Base-by-base conservation (phyloP, 2,797 vertebrate species). In the Danio albolineatus region DNA sequence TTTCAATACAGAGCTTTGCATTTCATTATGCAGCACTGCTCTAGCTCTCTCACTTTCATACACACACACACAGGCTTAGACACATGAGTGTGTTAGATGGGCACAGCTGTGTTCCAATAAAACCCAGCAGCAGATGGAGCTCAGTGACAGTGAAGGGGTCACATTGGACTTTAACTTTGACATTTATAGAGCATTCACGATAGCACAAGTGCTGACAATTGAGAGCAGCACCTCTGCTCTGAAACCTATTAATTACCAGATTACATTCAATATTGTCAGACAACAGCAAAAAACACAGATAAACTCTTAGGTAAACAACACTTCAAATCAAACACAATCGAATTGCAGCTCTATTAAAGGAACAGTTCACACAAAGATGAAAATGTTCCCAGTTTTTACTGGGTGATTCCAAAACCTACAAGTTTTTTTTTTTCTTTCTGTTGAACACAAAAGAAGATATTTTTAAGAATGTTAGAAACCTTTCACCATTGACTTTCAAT, bases 111-210 rank as follows among this genome's bases (percentile, higher is more conserved):
- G 75, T 76, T 82, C 70, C 78, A 79, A 73, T 79, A 79, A 79
- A 79, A 41, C 59, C 46, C 44, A 66, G 73, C 67, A 82, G 76
- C 74, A 86, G 75, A 83, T 81, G 80, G 81, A 82, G 72, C 61
- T 69, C 75, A 67, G 41, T 71, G 73, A 81, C 67, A 82, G 57
- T 19, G 12, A 46, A 70, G 66, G 43, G 84, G 78, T 84, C 80
- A 85, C 76, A 83, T 79, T 72, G 75, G 75, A 79, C 78, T 79
- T 79, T 62, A 71, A 81, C 80, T 74, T 75, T 71, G 72, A 79
- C 43, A 76, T 81, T 75, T 78, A 61, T 69, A 77, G 62, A 84
- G 64, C 36, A 53, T 79, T 73, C 59, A 51, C 73, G 54, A 28
- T 1, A 44, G n/a, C 48, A 49, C 66, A 79, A 71, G 59, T 73